Evolutionary conservation across 2,797 vertebrate species (phyloP).

Genomic region (Danio kyathit): DNA sequence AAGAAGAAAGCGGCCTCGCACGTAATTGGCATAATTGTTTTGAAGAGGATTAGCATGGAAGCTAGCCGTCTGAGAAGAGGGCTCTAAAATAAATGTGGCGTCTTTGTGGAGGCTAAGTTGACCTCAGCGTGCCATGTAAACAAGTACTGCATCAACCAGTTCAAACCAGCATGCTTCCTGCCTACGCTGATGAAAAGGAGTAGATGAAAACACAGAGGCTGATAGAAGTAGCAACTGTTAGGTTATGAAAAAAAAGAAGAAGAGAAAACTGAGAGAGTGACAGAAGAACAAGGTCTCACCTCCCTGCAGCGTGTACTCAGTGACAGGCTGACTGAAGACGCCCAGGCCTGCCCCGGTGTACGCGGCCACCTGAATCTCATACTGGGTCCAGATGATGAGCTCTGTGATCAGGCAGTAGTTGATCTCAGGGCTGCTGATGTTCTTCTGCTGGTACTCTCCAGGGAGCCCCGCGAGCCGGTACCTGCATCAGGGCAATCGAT

Average conservation of each 20-base stretch:
- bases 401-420: conserved; percentile 95
- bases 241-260: conserved; percentile 18
- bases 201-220: conserved; percentile 26
- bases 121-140: conserved; percentile 37
- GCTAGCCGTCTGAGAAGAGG: conserved; percentile 26
- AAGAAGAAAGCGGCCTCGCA: conserved; percentile 32
- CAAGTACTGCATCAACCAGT: conserved; percentile 29
- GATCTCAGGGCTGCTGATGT: conserved; percentile 94
- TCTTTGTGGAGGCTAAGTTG: conserved; percentile 21
- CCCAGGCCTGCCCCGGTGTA: conserved; percentile 93
- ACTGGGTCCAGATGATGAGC: conserved; percentile 98
- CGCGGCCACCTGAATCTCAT: conserved; percentile 97
- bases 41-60: conserved; percentile 58
- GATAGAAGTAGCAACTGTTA: conserved; percentile 23
- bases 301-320: conserved; percentile 95
- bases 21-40: conserved; percentile 56
- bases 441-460: conserved; percentile 92
- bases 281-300: conserved; percentile 78
- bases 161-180: conserved; percentile 21
- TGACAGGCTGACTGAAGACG: conserved; percentile 89
- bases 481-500: conserved; percentile 72
- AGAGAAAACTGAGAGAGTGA: conserved; percentile 48
- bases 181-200: conserved; percentile 29
- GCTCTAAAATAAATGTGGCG: conserved; percentile 37
- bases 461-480: conserved; percentile 95